Conservation (phyloP, 2,888 invertebrate genomes). For the Pachycephus smyrnensis region DNA sequence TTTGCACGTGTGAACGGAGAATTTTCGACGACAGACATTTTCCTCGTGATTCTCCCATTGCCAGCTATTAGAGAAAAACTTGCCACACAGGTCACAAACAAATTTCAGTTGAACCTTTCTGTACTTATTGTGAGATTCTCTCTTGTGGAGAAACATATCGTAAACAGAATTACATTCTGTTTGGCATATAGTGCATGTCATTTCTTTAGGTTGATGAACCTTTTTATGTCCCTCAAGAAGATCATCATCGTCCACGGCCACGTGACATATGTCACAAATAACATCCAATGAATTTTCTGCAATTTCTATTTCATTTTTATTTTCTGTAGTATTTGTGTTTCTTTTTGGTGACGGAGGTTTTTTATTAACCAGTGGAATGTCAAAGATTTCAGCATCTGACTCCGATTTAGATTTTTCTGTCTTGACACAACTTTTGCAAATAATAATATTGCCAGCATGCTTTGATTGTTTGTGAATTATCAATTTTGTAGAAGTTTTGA, state of each 20-base stretch:
- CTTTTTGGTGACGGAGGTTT: background rate
- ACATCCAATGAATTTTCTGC: background rate
- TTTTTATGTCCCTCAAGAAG: slow-evolving; percentile 33
- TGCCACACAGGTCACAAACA: slow-evolving; percentile 42
- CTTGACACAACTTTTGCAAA: slow-evolving; percentile 20
- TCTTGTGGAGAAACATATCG: slow-evolving; percentile 39
- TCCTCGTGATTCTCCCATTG: slow-evolving; percentile 41
- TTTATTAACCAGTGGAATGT: background rate
- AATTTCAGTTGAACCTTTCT: slow-evolving; percentile 39
- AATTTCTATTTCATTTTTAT: background rate
- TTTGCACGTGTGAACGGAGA: slow-evolving; percentile 38
- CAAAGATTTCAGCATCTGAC: background rate
- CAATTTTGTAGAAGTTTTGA: slow-evolving; percentile 29
- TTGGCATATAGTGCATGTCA: slow-evolving; percentile 34
- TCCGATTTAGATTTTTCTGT: slow-evolving; percentile 1
- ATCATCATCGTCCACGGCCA: slow-evolving; percentile 37
- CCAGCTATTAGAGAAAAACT: slow-evolving; percentile 40
- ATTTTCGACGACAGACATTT: slow-evolving; percentile 35
- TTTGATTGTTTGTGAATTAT: slow-evolving; percentile 30
- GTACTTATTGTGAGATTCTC: slow-evolving; percentile 34
- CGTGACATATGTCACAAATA: slow-evolving; percentile 32
- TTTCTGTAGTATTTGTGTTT: background rate
- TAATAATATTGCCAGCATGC: slow-evolving; percentile 30
- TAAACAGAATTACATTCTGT: slow-evolving; percentile 36
- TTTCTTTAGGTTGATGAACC: slow-evolving; percentile 33